Percentiles rank a stretch among this genome's conserved stretches.
Evolutionary conservation across 2,113 vertebrate species (phyloP).

Genomic region (Cichladusa arquata): DNA sequence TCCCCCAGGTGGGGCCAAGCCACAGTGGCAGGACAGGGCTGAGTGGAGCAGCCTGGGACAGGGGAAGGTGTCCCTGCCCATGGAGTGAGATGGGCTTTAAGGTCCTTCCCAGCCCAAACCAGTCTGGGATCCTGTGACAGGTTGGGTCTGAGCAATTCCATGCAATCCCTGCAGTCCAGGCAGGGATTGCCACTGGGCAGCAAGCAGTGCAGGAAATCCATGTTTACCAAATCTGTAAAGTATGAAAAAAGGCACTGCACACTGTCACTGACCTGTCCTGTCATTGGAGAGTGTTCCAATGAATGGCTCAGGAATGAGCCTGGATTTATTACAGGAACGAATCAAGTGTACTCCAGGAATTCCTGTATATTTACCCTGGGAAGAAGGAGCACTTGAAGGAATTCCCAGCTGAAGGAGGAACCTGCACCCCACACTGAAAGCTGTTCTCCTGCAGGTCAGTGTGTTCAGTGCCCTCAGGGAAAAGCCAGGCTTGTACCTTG

Average conservation of each 20-base stretch:
- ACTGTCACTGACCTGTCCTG: background rate
- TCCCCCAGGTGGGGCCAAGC: background rate
- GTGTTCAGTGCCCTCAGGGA: background rate
- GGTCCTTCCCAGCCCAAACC: background rate
- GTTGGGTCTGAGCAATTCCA: background rate
- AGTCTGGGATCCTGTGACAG: background rate
- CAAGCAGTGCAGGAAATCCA: fast-evolving
- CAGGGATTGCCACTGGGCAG: background rate
- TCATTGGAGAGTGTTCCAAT: background rate
- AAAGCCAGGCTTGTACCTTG: background rate
- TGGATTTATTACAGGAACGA: background rate
- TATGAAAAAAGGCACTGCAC: background rate
- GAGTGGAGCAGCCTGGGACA: background rate
- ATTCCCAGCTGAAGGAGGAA: background rate
- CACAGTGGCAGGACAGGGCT: too few relatives aligned
- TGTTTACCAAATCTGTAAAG: background rate
- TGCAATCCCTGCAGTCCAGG: background rate
- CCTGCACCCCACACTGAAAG: background rate
- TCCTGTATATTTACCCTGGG: background rate
- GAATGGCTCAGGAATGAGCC: background rate
- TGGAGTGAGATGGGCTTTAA: background rate
- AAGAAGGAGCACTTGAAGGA: background rate
- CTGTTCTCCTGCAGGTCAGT: background rate
- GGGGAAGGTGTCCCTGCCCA: background rate
- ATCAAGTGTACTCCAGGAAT: background rate